phyloP scores from a whole-genome alignment of 2,888 invertebrate genomes.

The Melieria crassipennis region DNA sequence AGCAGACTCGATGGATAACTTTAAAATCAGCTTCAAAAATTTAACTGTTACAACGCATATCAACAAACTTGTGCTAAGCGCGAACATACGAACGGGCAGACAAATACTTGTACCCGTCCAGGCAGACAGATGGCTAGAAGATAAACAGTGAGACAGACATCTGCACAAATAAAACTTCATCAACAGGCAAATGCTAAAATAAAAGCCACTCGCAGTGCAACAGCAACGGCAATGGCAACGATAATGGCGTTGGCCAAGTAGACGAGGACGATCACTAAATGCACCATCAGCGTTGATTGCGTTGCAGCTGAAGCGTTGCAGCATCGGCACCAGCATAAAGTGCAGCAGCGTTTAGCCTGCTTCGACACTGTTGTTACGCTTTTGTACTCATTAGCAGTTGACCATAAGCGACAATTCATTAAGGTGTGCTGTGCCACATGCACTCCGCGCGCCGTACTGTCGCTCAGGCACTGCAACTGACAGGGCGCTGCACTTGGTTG shows the following conservation, averaged over 20 bases:
- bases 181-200: constrained; percentile 48
- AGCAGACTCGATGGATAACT: too few species aligned
- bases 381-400: constrained; percentile 58
- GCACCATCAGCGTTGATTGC: neutral
- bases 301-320: constrained; percentile 8
- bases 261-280: neutral
- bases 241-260: neutral
- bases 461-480: neutral
- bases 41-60: too few species aligned
- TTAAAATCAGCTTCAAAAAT: too few species aligned
- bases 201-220: constrained; percentile 42
- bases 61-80: too few species aligned
- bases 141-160: too few species aligned
- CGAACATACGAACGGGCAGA: too few species aligned
- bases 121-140: too few species aligned
- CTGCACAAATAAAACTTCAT: constrained; percentile 1
- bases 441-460: constrained; percentile 2
- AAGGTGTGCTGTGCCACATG: constrained; percentile 20
- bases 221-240: neutral
- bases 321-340: neutral
- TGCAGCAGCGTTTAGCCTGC: constrained; percentile 19
- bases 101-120: too few species aligned
- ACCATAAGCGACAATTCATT: constrained; percentile 44
- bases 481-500: neutral
- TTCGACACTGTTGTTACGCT: constrained; percentile 52